Conservation (phyloP, 2,113 vertebrate genomes). For the Macquaria australasica region DNA sequence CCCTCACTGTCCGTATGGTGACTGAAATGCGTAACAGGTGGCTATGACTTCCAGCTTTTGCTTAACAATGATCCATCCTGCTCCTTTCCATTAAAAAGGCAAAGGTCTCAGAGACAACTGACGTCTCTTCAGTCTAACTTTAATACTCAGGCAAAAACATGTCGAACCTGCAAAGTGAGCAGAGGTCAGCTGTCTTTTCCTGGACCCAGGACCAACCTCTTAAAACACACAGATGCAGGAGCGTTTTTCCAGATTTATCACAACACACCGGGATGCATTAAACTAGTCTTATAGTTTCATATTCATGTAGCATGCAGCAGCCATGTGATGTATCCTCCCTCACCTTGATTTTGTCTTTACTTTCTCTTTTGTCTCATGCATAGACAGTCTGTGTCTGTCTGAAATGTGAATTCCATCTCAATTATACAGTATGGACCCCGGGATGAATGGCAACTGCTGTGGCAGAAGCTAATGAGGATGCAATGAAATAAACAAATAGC, state of each 20-base stretch:
- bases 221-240: not conserved
- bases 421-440: not conserved
- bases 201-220: not conserved
- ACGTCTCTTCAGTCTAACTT: not conserved
- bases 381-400: not conserved
- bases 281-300: not conserved
- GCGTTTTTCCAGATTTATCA: not conserved
- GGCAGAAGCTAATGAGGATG: conserved; percentile 50
- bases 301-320: not conserved
- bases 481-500: conserved; percentile 57
- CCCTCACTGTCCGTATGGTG: not conserved
- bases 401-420: conserved; percentile 18
- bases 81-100: not conserved
- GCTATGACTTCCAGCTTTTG: not conserved
- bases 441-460: conserved; percentile 22
- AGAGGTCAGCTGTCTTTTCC: not conserved
- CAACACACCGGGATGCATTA: not conserved
- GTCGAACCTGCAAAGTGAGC: not conserved
- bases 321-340: not conserved
- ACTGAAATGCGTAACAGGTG: not conserved
- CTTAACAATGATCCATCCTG: not conserved
- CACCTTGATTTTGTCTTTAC: not conserved
- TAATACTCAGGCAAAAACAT: not conserved
- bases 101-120: not conserved
- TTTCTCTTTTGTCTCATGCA: not conserved